phyloP scores from a whole-genome alignment of 2,113 vertebrate species.

The Chamaea fasciata region DNA sequence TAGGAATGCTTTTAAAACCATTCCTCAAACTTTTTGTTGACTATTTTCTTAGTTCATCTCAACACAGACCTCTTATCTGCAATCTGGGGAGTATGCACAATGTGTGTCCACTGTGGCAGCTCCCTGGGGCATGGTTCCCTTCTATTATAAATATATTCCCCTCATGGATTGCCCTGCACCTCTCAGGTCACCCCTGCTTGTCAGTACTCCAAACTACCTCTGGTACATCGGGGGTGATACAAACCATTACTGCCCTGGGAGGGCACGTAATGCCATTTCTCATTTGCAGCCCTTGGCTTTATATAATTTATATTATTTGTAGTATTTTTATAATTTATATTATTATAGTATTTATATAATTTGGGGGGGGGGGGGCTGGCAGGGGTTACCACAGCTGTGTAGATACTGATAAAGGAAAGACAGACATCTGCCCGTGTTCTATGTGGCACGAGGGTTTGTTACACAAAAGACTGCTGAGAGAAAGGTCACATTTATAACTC shows the following conservation, averaged over 20 bases:
- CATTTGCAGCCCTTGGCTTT: not conserved
- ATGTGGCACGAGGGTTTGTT: fast-evolving
- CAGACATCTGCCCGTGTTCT: too few relatives aligned
- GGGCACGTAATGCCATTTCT: fast-evolving
- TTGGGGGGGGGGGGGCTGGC: fast-evolving
- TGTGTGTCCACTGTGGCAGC: fast-evolving
- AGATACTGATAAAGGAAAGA: not conserved
- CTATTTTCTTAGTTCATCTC: not conserved
- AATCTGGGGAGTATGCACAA: fast-evolving
- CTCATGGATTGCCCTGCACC: too few relatives aligned
- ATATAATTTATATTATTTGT: too few relatives aligned
- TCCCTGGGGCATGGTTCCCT: not conserved
- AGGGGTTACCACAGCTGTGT: fast-evolving
- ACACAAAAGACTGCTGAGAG: not conserved
- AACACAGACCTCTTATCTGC: not conserved
- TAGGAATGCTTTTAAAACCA: not conserved
- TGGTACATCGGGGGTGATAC: fast-evolving
- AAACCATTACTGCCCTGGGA: not conserved
- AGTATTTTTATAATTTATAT: too few relatives aligned
- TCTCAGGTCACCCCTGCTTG: too few relatives aligned
- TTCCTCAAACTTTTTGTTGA: not conserved
- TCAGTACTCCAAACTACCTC: not conserved
- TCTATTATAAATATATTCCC: not conserved
- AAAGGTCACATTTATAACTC: not conserved
- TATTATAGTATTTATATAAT: too few relatives aligned